Evolutionary conservation across 2,888 invertebrate genomes (phyloP).

Genomic region (Chelonus formosanus): DNA sequence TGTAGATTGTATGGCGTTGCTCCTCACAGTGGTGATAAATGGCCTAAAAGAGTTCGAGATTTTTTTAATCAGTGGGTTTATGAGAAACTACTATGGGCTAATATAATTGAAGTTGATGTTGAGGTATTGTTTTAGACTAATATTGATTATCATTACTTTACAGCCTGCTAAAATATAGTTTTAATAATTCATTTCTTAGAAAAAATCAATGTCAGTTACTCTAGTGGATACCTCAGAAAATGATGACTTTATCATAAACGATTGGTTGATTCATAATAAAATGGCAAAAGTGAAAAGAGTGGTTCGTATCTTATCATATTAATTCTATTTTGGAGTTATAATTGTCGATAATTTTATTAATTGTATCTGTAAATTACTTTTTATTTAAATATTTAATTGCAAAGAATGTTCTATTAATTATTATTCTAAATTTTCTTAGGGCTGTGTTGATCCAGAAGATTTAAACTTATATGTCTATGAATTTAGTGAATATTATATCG

Average conservation of each 20-base stretch:
- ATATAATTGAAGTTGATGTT: constrained; percentile 41
- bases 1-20: constrained; percentile 54
- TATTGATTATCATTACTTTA: no score
- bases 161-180: background rate
- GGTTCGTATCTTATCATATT: constrained; percentile 55
- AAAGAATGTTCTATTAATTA: no score
- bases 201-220: constrained; percentile 54
- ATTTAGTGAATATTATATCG: no score
- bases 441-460: no score
- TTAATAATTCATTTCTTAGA: constrained; percentile 41
- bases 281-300: constrained; percentile 51
- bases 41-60: constrained; percentile 44
- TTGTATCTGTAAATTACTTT: no score
- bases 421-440: no score
- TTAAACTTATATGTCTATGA: no score
- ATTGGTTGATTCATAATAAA: constrained; percentile 54
- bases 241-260: constrained; percentile 53
- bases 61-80: constrained; percentile 43
- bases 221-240: constrained; percentile 52
- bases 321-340: constrained; percentile 35
- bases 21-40: constrained; percentile 45
- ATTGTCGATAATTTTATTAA: no score
- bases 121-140: constrained; percentile 42
- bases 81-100: constrained; percentile 47
- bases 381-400: no score